These are phyloP conservation scores for Napeogenes sylphis DNA, from an alignment of 2,888 invertebrate genomes.

Conservation along the genomic window DNA sequence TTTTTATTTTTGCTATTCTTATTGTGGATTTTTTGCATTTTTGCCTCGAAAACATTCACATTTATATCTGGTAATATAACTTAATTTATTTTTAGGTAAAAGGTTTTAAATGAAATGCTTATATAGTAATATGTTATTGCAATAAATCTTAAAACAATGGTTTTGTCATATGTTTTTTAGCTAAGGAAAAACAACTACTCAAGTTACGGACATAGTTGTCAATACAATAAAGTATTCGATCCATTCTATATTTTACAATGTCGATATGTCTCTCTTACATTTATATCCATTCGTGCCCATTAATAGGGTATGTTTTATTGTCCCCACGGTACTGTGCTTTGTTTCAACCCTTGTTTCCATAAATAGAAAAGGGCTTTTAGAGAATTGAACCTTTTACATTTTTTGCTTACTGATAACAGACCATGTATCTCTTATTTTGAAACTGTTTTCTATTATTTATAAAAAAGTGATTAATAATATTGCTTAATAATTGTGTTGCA, in stretches of 20 bases:
- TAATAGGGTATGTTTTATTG: conserved; percentile 23
- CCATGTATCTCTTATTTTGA: not conserved
- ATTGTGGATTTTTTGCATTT: too few species aligned
- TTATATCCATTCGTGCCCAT: conserved; percentile 25
- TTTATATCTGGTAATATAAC: too few species aligned
- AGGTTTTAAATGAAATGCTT: too few species aligned
- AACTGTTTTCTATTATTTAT: not conserved
- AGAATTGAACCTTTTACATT: conserved; percentile 21
- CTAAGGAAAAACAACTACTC: too few species aligned
- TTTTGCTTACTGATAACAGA: conserved; percentile 13
- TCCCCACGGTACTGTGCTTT: conserved; percentile 20
- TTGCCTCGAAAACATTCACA: too few species aligned
- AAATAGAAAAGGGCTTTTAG: conserved; percentile 19
- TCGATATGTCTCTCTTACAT: conserved; percentile 1
- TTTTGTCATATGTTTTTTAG: too few species aligned
- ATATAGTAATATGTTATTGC: too few species aligned
- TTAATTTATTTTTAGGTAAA: too few species aligned
- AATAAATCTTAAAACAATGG: too few species aligned
- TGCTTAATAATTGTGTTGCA: too few species aligned
- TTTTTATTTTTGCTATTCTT: not conserved
- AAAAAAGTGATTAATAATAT: not conserved
- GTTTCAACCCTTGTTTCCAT: conserved; percentile 28
- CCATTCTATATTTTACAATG: conserved; percentile 1
- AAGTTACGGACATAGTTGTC: not conserved
- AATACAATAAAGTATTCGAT: not conserved